These are phyloP conservation scores for Fregetta grallaria DNA, from an alignment of 2,113 vertebrate genomes.

Conservation along the genomic window DNA sequence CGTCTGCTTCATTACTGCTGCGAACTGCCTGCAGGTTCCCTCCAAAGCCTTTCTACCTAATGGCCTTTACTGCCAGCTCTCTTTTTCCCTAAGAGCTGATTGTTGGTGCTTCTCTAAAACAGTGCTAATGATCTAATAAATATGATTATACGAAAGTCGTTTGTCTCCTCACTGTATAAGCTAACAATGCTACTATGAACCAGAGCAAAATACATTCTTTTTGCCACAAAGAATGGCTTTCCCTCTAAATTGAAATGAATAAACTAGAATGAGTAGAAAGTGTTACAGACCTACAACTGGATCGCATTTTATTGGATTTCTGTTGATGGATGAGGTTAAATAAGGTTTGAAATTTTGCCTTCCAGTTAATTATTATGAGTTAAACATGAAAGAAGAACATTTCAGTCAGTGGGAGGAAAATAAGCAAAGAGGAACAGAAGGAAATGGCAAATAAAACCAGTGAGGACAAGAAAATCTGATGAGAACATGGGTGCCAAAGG, in stretches of 20 bases:
- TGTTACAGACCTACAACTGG: neutral
- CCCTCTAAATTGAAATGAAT: neutral
- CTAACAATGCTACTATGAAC: neutral
- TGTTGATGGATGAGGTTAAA: neutral
- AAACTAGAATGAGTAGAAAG: neutral
- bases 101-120: neutral
- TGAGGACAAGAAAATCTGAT: neutral
- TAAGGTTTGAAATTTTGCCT: neutral
- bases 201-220: neutral
- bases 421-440: neutral
- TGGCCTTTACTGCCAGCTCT: neutral
- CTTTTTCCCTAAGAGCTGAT: neutral
- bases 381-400: neutral
- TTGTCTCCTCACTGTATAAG: neutral
- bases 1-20: conserved; percentile 33
- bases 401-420: neutral
- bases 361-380: neutral
- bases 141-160: neutral
- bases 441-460: neutral
- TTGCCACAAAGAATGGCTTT: neutral
- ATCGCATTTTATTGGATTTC: neutral
- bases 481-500: neutral
- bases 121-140: neutral
- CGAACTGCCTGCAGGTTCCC: neutral
- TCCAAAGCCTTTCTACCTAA: neutral